Base-by-base conservation (phyloP, 2,888 invertebrate genomes). In the Lasioglossum morio region DNA sequence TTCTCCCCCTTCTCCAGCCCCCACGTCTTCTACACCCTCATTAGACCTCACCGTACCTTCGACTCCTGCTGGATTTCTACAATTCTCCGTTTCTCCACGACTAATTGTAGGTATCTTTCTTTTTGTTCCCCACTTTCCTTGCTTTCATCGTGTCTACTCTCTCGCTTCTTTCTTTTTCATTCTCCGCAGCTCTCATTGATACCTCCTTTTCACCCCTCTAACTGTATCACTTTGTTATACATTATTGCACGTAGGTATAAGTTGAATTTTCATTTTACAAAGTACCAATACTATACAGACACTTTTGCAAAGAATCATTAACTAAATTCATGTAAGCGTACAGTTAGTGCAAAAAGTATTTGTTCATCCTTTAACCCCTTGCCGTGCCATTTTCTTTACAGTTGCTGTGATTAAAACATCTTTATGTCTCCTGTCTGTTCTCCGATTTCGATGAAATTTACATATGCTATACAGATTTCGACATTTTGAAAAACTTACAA, bases 1-100 rank as follows among this genome's bases (percentile, higher is more conserved):
- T 85, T 91, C 79, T 79, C 86, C 81, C 83, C 89, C 69, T 72
- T 79, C 80, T 78, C 77, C 77, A 48, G 76, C 77, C 87, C 87
- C 86, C 80, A 82, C 84, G 78, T 76, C 85, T 75, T 73, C 77
- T 70, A 57, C 81, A 53, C 72, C 86, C 85, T 72, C 75, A 69
- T 57, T n/a, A 80, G 57, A 74, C 79, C 70, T 34, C 57, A 14
- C 60, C 66, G 34, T n/a, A 43, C 46, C 78, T 60, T 43, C 53
- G 16, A 30, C 48, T 69, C 43, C 37, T 8, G 27, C 16, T 79
- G 48, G n/a, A 69, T 72, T 46, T 57, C 69, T 69, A 27, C 30
- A 27, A 43, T 53, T 81, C 69, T 63, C 43, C 63, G 53, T 74
- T 81, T 76, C 81, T 80, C 77, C 73, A 60, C 75, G 79, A 74